Conservation (phyloP, 2,113 vertebrate genomes). For the Seriola aureovittata region DNA sequence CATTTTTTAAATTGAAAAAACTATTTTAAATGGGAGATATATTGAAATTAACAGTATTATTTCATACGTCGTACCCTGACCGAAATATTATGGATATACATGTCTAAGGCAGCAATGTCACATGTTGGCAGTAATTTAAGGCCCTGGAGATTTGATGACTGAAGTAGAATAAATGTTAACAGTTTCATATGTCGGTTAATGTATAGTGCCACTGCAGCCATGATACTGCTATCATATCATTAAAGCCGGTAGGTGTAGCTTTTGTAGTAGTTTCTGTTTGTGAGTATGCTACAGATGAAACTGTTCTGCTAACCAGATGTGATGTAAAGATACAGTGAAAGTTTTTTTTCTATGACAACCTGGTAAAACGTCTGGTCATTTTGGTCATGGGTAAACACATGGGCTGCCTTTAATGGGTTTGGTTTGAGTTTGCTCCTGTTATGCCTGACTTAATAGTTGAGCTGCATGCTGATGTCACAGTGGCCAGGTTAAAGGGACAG, state of each 20-base stretch:
- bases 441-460: conserved; percentile 58
- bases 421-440: conserved; percentile 37
- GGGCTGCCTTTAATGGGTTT: conserved; percentile 3
- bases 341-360: conserved; percentile 4
- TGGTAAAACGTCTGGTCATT: conserved; percentile 12
- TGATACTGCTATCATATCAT: too few species aligned
- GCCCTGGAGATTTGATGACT: too few species aligned
- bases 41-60: neutral
- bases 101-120: neutral
- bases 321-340: neutral
- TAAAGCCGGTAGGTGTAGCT: neutral
- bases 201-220: too few species aligned
- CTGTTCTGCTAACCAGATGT: conserved; percentile 3
- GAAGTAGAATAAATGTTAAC: too few species aligned
- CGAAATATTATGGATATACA: neutral
- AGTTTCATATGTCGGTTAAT: too few species aligned
- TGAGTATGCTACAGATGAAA: neutral
- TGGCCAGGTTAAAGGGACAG: conserved; percentile 77
- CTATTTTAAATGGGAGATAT: too few species aligned
- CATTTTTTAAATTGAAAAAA: neutral
- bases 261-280: neutral
- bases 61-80: neutral
- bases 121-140: too few species aligned
- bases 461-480: conserved; percentile 66
- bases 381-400: neutral